Evolutionary conservation across 1,140 invertebrate genomes (phyloP).

Genomic region (Drosophila ohnishii): DNA sequence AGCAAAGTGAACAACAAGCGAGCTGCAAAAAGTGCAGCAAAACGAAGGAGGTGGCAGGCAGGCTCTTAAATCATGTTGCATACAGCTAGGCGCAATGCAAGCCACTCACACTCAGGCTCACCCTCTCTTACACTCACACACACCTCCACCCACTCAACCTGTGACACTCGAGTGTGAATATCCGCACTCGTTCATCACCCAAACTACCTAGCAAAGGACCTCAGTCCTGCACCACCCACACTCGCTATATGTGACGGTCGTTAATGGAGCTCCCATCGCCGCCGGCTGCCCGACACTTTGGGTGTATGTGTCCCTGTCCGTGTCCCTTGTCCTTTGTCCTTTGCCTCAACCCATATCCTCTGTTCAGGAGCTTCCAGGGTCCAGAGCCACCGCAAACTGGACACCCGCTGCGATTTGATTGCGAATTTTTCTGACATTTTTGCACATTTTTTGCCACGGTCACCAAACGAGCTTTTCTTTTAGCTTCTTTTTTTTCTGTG

Average conservation of each 20-base stretch:
- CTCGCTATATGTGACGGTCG: constrained; percentile 17
- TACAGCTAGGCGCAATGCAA: constrained; percentile 74
- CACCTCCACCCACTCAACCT: constrained; percentile 26
- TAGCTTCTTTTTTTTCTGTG: constrained; percentile 9
- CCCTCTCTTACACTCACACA: constrained; percentile 9
- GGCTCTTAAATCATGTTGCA: constrained; percentile 78
- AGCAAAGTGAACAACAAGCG: constrained; percentile 67
- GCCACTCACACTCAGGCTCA: constrained; percentile 24
- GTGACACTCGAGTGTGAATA: constrained; percentile 78
- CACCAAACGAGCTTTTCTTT: constrained; percentile 29
- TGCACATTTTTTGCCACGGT: constrained; percentile 56
- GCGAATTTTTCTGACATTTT: constrained; percentile 80
- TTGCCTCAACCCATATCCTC: neutral
- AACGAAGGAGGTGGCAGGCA: constrained; percentile 38
- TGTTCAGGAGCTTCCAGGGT: neutral
- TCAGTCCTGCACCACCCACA: constrained; percentile 12
- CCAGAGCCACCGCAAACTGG: constrained; percentile 36
- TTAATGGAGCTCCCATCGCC: constrained; percentile 78
- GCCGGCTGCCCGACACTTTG: constrained; percentile 74
- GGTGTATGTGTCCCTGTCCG: constrained; percentile 31
- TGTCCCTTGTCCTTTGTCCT: constrained; percentile 7
- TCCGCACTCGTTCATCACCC: constrained; percentile 73
- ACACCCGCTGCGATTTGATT: constrained; percentile 73
- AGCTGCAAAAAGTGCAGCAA: constrained; percentile 68
- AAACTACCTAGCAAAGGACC: constrained; percentile 11